Percentiles rank a stretch among this genome's conserved stretches.
phyloP scores from a whole-genome alignment of 2,797 vertebrate species.

The Simalia tracyae region DNA sequence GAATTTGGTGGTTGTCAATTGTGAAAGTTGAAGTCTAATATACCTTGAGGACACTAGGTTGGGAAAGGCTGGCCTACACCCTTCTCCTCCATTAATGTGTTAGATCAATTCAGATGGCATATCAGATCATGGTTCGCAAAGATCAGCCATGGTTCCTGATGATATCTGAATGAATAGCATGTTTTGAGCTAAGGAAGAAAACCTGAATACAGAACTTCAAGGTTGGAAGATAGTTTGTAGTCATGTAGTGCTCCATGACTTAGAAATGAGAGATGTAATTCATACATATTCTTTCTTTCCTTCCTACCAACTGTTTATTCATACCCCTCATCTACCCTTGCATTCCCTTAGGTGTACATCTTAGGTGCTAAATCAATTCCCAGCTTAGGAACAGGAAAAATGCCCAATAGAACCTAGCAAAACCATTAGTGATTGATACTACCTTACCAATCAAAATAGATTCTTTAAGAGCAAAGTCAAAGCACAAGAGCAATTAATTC shows the following conservation, averaged over 20 bases:
- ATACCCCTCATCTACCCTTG: not conserved
- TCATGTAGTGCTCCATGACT: too few species aligned
- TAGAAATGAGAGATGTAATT: not conserved
- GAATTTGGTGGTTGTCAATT: not conserved
- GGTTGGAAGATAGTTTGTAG: not conserved
- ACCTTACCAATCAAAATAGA: not conserved
- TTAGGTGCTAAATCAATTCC: not conserved
- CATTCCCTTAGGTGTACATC: not conserved
- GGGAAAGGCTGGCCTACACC: not conserved
- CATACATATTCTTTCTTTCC: not conserved
- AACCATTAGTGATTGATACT: not conserved
- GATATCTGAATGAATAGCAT: not conserved
- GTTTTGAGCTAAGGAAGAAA: not conserved
- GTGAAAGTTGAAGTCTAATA: not conserved
- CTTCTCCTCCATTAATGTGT: not conserved
- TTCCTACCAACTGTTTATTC: not conserved
- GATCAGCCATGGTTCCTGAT: not conserved
- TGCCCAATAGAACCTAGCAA: not conserved
- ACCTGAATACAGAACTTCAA: not conserved
- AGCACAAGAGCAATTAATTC: not conserved
- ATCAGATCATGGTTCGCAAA: not conserved
- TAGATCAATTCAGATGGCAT: not conserved
- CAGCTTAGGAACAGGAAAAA: not conserved
- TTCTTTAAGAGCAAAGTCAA: not conserved
- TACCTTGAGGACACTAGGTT: not conserved